Base-by-base conservation (phyloP, 2,113 vertebrate species). In the Cathartes aura region DNA sequence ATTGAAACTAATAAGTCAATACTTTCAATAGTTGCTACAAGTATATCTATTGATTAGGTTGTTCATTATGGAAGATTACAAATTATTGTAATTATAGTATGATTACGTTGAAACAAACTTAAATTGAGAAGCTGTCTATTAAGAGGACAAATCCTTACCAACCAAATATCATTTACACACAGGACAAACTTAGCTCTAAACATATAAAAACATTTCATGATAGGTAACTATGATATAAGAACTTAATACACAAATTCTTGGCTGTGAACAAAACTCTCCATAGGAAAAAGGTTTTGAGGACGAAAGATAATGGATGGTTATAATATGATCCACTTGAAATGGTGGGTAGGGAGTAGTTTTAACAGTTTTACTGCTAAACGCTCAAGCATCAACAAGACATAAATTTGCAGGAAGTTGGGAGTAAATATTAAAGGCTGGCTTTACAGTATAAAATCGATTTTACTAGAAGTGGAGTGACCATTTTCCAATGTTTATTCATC, bases 401-500 rank as follows among this genome's bases (percentile, higher is more conserved):
- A 83, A 45, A 85, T 74, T 74, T 89, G 34, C 19, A 81, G 60
- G 79, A 94, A 92, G 32, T 18, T 83, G 22, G 29, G 40, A 89
- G 34, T 40, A 59, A 87, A 92, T 53, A 86, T 40, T 12, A 48
- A 11, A 50, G 15, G 20, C 76, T 79, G 48, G 30, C 38, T 89
- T 95, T 85, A 42, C 52, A 75, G 17, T 71, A 42, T 59, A 72
- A 92, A 60, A 73, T 80, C 1, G 1, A 90, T 94, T 93, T 91
- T 89, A 32, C 66, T 82, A 64, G 58, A 87, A 43, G 52, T 81
- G 36, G 36, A 86, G 42, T 59, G 70, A 92, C 66, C 38, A 85
- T 90, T 89, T 97, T 72, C 56, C 52, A 89, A 78, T 86, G 79
- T 82, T 76, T 68, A 78, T 92, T 86, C 59, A 87, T 63, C 73